Conservation (phyloP, 23 tunicate genomes). For the Halocynthia roretzi region DNA sequence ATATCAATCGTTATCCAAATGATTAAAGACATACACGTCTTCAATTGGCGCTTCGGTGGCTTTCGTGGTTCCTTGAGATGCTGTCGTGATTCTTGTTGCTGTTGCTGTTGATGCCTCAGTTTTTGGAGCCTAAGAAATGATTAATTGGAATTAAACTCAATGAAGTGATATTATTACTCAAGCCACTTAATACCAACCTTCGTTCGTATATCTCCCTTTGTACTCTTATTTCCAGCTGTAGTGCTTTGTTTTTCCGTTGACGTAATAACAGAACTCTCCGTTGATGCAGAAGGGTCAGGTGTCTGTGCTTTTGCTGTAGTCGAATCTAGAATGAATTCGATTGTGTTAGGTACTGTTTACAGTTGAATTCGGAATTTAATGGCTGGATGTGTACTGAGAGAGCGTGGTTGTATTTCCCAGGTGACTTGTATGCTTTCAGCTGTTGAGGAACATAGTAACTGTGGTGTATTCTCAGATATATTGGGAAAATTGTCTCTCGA, state of each 20-base stretch:
- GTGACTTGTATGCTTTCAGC: too few relatives aligned
- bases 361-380: too few relatives aligned
- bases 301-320: background rate
- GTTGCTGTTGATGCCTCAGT: slow-evolving; percentile 10
- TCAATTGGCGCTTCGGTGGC: slow-evolving; percentile 13
- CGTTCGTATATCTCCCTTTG: slow-evolving; percentile 12
- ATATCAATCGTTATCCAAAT: too few relatives aligned
- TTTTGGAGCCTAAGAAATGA: background rate
- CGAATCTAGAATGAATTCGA: background rate
- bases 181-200: background rate
- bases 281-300: background rate
- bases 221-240: background rate
- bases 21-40: background rate
- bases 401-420: too few relatives aligned
- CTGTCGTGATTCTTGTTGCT: background rate
- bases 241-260: slow-evolving; percentile 5
- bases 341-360: too few relatives aligned
- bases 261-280: background rate
- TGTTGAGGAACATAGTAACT: too few relatives aligned
- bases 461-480: too few relatives aligned
- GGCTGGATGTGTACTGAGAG: too few relatives aligned
- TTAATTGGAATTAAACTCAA: background rate
- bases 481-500: too few relatives aligned
- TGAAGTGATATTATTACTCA: background rate
- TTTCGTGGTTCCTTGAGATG: background rate